These are phyloP conservation scores for Ridgeia piscesae DNA, from an alignment of 1,140 invertebrate genomes.

Conservation along the genomic window DNA sequence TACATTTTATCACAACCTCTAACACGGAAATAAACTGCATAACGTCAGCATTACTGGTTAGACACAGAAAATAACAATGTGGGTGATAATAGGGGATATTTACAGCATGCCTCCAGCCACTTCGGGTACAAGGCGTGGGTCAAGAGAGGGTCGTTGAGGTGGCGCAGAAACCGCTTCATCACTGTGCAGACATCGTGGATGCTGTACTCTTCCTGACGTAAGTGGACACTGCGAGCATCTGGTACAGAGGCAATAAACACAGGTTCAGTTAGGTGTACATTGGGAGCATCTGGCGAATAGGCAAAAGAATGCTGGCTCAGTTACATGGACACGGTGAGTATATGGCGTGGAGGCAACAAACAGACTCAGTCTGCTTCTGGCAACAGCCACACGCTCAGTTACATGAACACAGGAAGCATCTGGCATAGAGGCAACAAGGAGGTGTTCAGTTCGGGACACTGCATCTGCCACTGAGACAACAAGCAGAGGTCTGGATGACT, in stretches of 20 bases:
- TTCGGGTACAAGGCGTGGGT: constrained; percentile 61
- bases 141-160: constrained; percentile 56
- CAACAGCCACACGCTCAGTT: too few species aligned
- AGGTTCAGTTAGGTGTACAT: not conserved
- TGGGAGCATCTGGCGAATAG: not conserved
- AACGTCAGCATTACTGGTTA: too few species aligned
- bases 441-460: too few species aligned
- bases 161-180: constrained; percentile 80
- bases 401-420: too few species aligned
- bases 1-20: not conserved
- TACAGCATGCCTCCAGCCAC: constrained; percentile 61
- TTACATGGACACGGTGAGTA: too few species aligned
- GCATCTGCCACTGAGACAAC: too few species aligned
- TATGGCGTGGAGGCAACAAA: too few species aligned
- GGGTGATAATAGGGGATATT: constrained; percentile 17
- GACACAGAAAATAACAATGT: too few species aligned
- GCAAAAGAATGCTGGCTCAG: too few species aligned
- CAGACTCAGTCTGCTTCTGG: too few species aligned
- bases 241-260: constrained; percentile 3
- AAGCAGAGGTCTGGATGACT: too few species aligned
- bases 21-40: not conserved
- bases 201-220: constrained; percentile 71
- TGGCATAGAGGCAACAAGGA: too few species aligned
- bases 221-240: constrained; percentile 81
- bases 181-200: constrained; percentile 85